A percentile compares a stretch with the other conserved stretches of the same genome.
Conservation (phyloP, 1,140 invertebrate species). For the Ditylenchus dipsaci region DNA sequence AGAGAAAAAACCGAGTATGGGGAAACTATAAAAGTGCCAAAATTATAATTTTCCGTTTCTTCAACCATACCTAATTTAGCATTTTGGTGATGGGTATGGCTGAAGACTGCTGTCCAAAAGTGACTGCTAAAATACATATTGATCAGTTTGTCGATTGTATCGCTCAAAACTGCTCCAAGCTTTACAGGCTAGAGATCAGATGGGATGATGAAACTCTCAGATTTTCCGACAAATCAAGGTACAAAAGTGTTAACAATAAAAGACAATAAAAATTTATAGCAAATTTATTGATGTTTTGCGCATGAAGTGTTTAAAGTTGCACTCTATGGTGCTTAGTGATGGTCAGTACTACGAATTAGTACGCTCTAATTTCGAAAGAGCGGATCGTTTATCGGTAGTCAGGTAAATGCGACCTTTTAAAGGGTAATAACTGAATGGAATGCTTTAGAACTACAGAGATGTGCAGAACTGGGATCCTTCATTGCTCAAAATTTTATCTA, state of each 20-base stretch:
- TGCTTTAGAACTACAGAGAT: constrained; percentile 55
- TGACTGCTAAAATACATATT: constrained; percentile 68
- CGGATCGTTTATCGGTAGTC: constrained; percentile 89
- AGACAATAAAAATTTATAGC: constrained; percentile 68
- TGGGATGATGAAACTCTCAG: constrained; percentile 97
- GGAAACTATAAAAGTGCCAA: no score
- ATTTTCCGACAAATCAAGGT: constrained; percentile 98
- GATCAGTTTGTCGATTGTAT: constrained; percentile 96
- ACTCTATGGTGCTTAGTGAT: constrained; percentile 72
- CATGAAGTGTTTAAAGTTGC: constrained; percentile 61
- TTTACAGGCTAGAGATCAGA: constrained; percentile 85
- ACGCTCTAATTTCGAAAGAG: constrained; percentile 96
- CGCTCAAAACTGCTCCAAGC: constrained; percentile 79
- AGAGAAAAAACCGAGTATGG: no score
- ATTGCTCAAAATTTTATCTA: constrained; percentile 53
- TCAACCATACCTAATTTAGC: constrained; percentile 63
- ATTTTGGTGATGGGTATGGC: constrained; percentile 94
- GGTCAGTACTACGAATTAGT: constrained; percentile 98
- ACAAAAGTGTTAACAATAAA: no score
- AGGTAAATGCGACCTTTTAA: constrained; percentile 73
- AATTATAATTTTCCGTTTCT: no score
- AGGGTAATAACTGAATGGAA: not conserved
- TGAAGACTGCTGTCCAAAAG: constrained; percentile 85
- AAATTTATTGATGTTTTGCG: constrained; percentile 59
- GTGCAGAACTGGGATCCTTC: constrained; percentile 55